Evolutionary conservation across 2,113 vertebrate species (phyloP).

Genomic region (Oreamnos americanus): DNA sequence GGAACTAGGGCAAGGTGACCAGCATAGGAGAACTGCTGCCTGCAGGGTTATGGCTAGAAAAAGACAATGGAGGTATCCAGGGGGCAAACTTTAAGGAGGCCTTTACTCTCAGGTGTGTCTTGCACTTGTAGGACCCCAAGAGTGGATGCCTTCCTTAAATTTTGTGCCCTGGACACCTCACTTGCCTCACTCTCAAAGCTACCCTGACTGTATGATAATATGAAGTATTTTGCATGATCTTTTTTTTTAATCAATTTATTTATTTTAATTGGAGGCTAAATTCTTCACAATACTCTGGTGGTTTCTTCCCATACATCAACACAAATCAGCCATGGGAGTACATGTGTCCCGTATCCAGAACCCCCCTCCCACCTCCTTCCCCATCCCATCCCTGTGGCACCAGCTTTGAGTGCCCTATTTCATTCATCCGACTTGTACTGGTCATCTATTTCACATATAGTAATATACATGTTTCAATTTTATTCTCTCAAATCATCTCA

Average conservation of each 20-base stretch:
- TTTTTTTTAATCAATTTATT: neutral
- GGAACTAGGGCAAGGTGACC: neutral
- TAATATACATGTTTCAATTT: neutral
- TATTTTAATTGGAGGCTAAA: neutral
- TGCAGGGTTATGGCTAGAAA: neutral
- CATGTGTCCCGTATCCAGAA: neutral
- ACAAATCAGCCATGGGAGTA: neutral
- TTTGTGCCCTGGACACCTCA: too few species aligned
- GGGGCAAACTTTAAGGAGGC: neutral
- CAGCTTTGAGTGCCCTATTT: neutral
- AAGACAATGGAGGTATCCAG: neutral
- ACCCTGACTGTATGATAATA: neutral
- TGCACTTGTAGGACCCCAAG: neutral
- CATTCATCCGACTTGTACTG: neutral
- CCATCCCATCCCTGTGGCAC: neutral
- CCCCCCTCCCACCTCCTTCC: neutral
- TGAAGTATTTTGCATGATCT: neutral
- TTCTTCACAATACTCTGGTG: neutral
- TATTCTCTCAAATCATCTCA: neutral
- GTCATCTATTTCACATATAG: neutral
- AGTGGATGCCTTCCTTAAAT: neutral
- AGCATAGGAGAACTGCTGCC: too few species aligned
- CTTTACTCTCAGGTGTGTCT: neutral
- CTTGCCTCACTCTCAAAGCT: neutral
- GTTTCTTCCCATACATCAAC: neutral